These are phyloP conservation scores for Spea bombifrons DNA, from an alignment of 2,113 vertebrate species.

Conservation along the genomic window DNA sequence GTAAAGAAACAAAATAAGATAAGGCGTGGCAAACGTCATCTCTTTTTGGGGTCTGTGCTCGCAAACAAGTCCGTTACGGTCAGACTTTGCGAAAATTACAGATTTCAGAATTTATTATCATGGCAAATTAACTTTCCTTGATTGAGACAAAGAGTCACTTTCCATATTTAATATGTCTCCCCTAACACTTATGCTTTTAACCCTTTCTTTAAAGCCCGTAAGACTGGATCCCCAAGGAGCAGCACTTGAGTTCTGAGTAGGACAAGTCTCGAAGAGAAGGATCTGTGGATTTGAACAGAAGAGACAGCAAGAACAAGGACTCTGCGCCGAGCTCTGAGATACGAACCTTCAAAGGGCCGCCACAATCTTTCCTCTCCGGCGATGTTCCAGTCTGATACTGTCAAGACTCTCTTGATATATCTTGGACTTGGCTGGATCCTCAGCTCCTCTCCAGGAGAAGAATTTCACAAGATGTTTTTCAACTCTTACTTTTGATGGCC, in stretches of 20 bases:
- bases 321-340: background rate
- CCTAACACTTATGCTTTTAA: background rate
- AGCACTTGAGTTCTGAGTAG: background rate
- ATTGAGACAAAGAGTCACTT: too few species aligned
- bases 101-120: too few species aligned
- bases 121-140: too few species aligned
- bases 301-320: slow-evolving; percentile 3
- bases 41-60: too few species aligned
- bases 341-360: slow-evolving; percentile 18
- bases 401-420: slow-evolving; percentile 21
- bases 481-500: background rate
- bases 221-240: background rate
- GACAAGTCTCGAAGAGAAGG: background rate
- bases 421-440: slow-evolving; percentile 2
- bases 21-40: too few species aligned
- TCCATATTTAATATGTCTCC: too few species aligned
- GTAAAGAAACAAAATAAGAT: too few species aligned
- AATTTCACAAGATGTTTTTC: background rate
- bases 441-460: background rate
- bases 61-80: too few species aligned
- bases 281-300: slow-evolving; percentile 13
- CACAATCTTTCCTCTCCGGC: background rate
- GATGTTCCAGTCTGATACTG: background rate
- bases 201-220: background rate
- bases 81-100: too few species aligned